These are phyloP conservation scores for Morpho deidamia DNA, from an alignment of 2,888 invertebrate species.

Conservation along the genomic window DNA sequence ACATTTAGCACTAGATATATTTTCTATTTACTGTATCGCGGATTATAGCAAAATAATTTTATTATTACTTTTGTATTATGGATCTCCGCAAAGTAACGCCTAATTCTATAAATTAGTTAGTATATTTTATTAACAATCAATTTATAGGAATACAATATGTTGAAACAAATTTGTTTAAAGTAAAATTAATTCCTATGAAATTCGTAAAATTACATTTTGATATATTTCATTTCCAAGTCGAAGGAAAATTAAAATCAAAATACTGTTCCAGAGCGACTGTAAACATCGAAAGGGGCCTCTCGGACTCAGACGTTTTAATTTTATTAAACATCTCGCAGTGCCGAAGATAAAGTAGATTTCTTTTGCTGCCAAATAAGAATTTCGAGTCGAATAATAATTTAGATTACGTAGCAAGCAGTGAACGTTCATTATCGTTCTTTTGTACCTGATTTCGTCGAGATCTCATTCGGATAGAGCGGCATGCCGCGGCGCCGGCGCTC, in stretches of 20 bases:
- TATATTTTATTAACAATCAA: no score
- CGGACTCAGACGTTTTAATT: constrained; percentile 70
- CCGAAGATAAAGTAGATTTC: constrained; percentile 74
- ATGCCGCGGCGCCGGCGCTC: constrained; percentile 71
- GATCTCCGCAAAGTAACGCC: no score
- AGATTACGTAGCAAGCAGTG: constrained; percentile 78
- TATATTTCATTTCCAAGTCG: background rate
- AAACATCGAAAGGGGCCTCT: constrained; percentile 59
- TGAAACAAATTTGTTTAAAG: no score
- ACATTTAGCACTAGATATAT: no score
- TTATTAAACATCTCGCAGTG: constrained; percentile 71
- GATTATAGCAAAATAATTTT: no score
- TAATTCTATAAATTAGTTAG: no score
- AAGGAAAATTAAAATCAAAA: constrained; percentile 43
- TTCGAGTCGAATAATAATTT: constrained; percentile 77
- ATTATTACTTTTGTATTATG: no score
- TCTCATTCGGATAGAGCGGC: constrained; percentile 77
- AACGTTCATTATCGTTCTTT: constrained; percentile 79
- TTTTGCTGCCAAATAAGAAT: constrained; percentile 74
- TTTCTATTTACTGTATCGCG: no score
- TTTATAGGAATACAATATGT: no score
- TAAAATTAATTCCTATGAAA: background rate
- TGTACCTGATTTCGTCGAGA: constrained; percentile 75
- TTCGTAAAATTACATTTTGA: no score
- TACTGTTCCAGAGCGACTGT: constrained; percentile 54